Evolutionary conservation across 2,888 invertebrate genomes (phyloP).

Genomic region (Aproaerema taeniolella): DNA sequence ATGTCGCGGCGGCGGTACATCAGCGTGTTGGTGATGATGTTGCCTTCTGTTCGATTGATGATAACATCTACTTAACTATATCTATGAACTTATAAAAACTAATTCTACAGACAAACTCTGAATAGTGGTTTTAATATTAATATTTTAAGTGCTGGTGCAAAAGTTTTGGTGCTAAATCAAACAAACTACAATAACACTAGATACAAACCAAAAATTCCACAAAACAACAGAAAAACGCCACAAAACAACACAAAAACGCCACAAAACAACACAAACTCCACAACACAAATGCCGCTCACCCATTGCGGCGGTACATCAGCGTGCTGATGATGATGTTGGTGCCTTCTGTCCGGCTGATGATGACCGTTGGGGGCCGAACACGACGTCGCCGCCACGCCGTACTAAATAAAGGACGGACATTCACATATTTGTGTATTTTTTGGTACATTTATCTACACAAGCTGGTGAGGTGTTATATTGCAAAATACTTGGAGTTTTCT

Average conservation of each 20-base stretch:
- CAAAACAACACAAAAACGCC: background rate
- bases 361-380: slow-evolving; percentile 69
- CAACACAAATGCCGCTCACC: slow-evolving; percentile 13
- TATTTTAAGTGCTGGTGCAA: too few species aligned
- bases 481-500: too few species aligned
- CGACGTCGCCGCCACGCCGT: slow-evolving; percentile 74
- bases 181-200: background rate
- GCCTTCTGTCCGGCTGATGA: slow-evolving; percentile 63
- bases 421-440: too few species aligned
- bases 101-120: too few species aligned
- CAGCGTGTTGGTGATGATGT: slow-evolving; percentile 66
- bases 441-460: too few species aligned
- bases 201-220: background rate
- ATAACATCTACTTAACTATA: too few species aligned
- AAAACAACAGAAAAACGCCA: background rate
- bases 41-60: slow-evolving; percentile 62
- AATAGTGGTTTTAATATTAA: too few species aligned
- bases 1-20: slow-evolving; percentile 42
- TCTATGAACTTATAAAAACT: too few species aligned
- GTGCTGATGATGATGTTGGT: slow-evolving; percentile 62
- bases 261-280: background rate
- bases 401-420: slow-evolving; percentile 39
- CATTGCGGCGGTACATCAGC: slow-evolving; percentile 54
- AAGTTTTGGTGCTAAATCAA: too few species aligned
- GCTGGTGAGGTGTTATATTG: too few species aligned